Percentiles rank a stretch among this genome's conserved stretches.
phyloP scores from a whole-genome alignment of 1,140 invertebrate species.

The Aphaenogaster ashmeadi region DNA sequence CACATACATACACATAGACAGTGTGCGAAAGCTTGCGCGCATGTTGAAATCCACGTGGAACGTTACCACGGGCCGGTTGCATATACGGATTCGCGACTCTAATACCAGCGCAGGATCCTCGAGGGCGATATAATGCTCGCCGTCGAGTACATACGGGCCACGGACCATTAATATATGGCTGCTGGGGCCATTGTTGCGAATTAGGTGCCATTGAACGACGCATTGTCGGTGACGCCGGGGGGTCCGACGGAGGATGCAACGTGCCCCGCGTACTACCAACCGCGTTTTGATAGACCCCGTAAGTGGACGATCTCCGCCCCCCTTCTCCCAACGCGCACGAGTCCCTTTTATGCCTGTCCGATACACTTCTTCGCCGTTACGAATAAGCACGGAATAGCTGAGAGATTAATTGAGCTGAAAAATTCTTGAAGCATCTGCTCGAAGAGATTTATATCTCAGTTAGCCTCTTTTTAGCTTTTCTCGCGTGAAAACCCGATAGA shows the following conservation, averaged over 20 bases:
- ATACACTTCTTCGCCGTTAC: constrained; percentile 17
- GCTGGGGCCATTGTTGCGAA: constrained; percentile 85
- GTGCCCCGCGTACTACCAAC: constrained; percentile 44
- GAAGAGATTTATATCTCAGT: neutral
- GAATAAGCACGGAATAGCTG: constrained; percentile 3
- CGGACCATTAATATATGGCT: constrained; percentile 85
- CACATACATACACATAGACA: neutral
- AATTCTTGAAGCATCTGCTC: constrained; percentile 8
- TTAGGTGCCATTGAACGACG: constrained; percentile 83
- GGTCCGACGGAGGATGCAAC: constrained; percentile 50
- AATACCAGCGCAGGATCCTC: constrained; percentile 50
- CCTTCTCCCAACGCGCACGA: constrained; percentile 19
- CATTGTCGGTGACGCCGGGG: constrained; percentile 81
- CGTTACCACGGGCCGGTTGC: neutral
- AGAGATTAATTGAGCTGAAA: constrained; percentile 27
- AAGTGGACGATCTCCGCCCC: constrained; percentile 23
- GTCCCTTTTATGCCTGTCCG: constrained; percentile 36
- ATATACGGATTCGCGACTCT: constrained; percentile 1
- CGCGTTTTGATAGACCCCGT: constrained; percentile 68
- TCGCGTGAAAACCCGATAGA: neutral
- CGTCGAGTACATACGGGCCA: constrained; percentile 73
- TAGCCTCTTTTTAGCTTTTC: neutral
- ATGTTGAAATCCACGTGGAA: constrained; percentile 24
- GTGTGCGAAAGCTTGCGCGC: constrained; percentile 12
- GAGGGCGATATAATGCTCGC: constrained; percentile 71